Conservation (phyloP, 2,113 vertebrate genomes). For the Malurus elegans region DNA sequence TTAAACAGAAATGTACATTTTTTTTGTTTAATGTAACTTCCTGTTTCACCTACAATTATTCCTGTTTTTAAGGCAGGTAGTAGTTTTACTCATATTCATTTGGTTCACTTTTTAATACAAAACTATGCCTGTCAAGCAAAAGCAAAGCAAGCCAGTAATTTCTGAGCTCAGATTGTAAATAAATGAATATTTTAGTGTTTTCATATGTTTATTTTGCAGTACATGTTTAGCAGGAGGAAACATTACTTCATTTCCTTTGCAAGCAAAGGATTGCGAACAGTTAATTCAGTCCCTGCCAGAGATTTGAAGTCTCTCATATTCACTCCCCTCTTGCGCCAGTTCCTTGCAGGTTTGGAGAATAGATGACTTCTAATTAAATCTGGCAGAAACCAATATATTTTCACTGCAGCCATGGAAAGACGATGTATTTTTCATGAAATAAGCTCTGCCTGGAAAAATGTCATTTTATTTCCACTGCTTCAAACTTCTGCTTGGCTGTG, state of each 20-base stretch:
- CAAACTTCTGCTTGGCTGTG: neutral
- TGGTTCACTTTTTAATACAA: neutral
- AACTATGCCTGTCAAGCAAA: neutral
- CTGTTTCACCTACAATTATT: neutral
- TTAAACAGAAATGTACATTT: neutral
- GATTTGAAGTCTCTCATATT: neutral
- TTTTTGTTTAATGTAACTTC: neutral
- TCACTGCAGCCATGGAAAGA: neutral
- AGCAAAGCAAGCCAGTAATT: neutral
- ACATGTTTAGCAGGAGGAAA: neutral
- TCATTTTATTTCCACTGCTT: neutral
- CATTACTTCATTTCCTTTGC: neutral
- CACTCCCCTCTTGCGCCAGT: neutral
- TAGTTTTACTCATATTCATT: neutral
- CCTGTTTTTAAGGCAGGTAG: neutral
- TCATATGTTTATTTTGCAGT: neutral
- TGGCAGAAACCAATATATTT: constrained; percentile 17
- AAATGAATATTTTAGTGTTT: neutral
- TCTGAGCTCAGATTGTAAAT: neutral
- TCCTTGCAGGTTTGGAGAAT: neutral
- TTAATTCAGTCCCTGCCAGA: neutral
- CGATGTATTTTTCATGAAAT: constrained; percentile 40
- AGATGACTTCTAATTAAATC: constrained; percentile 19
- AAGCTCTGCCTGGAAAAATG: neutral
- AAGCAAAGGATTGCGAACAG: neutral